Conservation (phyloP, 1,140 invertebrate genomes). For the Cyrtorhinus lividipennis region DNA sequence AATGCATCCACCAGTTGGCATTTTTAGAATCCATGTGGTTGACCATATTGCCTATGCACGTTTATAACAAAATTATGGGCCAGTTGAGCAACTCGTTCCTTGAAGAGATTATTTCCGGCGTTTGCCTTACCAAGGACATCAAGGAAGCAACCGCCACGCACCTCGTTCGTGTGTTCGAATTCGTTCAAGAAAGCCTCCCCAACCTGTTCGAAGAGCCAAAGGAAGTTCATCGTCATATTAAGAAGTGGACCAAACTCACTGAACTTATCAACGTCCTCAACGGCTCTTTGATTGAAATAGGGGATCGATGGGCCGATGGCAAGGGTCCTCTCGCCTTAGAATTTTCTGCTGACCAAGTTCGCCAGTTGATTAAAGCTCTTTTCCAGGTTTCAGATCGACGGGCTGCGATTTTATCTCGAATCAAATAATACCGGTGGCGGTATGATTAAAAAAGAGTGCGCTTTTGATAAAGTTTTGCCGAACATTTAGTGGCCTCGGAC, state of each 20-base stretch:
- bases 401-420: slow-evolving; percentile 53
- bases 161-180: slow-evolving; percentile 39
- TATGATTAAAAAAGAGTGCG: no score
- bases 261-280: slow-evolving; percentile 69
- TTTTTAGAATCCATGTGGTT: slow-evolving; percentile 76
- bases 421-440: no score
- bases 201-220: slow-evolving; percentile 41
- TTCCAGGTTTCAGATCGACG: slow-evolving; percentile 91
- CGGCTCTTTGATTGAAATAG: slow-evolving; percentile 70
- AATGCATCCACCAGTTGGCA: slow-evolving; percentile 69
- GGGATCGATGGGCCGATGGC: slow-evolving; percentile 80
- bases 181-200: slow-evolving; percentile 38
- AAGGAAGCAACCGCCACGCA: slow-evolving; percentile 42
- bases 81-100: slow-evolving; percentile 38
- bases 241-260: slow-evolving; percentile 65
- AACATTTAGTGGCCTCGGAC: no score
- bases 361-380: slow-evolving; percentile 73
- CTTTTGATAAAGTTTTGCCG: no score
- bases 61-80: slow-evolving; percentile 49
- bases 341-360: slow-evolving; percentile 68
- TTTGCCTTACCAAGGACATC: slow-evolving; percentile 49
- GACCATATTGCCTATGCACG: slow-evolving; percentile 49
- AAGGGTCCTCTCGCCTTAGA: slow-evolving; percentile 73
- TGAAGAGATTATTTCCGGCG: slow-evolving; percentile 40
- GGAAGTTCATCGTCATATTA: slow-evolving; percentile 38